These are phyloP conservation scores for Hyposoter dolosus DNA, from an alignment of 2,888 invertebrate species.

Conservation along the genomic window DNA sequence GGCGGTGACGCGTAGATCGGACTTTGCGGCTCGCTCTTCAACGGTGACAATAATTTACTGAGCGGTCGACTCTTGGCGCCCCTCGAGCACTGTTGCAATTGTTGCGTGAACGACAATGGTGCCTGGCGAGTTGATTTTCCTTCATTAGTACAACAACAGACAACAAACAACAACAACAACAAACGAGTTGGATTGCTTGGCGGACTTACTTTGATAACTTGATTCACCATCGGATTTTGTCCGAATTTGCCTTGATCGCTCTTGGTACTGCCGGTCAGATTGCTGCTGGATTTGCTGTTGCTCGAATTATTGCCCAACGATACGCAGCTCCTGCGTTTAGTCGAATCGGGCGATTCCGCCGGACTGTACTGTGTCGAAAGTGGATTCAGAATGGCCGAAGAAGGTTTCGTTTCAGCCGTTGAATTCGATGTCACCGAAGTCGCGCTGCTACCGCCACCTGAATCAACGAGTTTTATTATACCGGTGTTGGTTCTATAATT, in stretches of 20 bases:
- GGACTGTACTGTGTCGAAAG: conserved; percentile 85
- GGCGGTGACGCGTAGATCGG: conserved; percentile 94
- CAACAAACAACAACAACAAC: neutral
- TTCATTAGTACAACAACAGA: conserved; percentile 2
- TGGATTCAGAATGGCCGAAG: conserved; percentile 87
- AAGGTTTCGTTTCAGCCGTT: conserved; percentile 88
- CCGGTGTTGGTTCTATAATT: too few species aligned
- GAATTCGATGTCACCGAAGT: conserved; percentile 85
- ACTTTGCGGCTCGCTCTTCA: conserved; percentile 89
- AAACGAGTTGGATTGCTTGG: neutral
- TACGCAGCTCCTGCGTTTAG: conserved; percentile 86
- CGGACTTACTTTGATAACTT: conserved; percentile 80
- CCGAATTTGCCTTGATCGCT: conserved; percentile 85
- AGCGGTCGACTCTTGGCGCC: conserved; percentile 89
- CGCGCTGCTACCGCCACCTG: conserved; percentile 84
- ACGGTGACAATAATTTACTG: conserved; percentile 87
- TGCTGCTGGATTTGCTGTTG: conserved; percentile 92
- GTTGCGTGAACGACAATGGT: conserved; percentile 96
- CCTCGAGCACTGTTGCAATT: conserved; percentile 93
- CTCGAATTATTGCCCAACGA: conserved; percentile 90
- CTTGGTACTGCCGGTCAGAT: conserved; percentile 90
- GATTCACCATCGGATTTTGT: conserved; percentile 82
- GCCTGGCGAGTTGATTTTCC: conserved; percentile 79
- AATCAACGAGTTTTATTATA: too few species aligned
- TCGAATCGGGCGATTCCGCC: conserved; percentile 85